These are phyloP conservation scores for Mus minutoides DNA, from an alignment of 2,797 vertebrate species.

Conservation along the genomic window DNA sequence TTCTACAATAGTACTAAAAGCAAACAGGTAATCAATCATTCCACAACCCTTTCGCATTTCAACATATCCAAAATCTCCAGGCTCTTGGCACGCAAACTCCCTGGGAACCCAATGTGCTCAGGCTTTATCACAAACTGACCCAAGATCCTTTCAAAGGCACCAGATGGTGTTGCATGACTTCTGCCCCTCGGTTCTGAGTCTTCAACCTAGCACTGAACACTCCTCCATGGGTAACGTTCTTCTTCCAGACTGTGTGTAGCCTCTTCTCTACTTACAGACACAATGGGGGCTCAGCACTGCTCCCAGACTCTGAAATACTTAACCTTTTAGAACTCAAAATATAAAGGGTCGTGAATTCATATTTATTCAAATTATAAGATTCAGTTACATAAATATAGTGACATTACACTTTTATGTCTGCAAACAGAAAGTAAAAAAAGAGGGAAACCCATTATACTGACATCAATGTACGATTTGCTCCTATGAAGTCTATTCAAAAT, in stretches of 20 bases:
- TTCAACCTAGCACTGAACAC: neutral
- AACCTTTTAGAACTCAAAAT: neutral
- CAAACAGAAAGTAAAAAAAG: neutral
- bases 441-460: neutral
- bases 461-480: neutral
- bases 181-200: neutral
- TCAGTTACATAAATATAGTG: neutral
- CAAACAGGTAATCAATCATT: neutral
- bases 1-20: neutral
- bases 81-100: neutral
- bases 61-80: neutral
- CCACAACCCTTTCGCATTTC: neutral
- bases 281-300: rapidly evolving
- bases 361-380: neutral
- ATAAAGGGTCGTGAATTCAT: neutral
- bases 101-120: rapidly evolving
- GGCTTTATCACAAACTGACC: neutral
- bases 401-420: neutral
- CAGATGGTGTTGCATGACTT: neutral
- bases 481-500: neutral
- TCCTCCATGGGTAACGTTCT: rapidly evolving
- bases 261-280: neutral
- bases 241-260: neutral
- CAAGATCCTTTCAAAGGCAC: neutral
- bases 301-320: neutral